A percentile compares a stretch with the other conserved stretches of the same genome.
These are phyloP conservation scores for Nycticryphes semicollaris DNA, from an alignment of 2,113 vertebrate species.

Conservation along the genomic window DNA sequence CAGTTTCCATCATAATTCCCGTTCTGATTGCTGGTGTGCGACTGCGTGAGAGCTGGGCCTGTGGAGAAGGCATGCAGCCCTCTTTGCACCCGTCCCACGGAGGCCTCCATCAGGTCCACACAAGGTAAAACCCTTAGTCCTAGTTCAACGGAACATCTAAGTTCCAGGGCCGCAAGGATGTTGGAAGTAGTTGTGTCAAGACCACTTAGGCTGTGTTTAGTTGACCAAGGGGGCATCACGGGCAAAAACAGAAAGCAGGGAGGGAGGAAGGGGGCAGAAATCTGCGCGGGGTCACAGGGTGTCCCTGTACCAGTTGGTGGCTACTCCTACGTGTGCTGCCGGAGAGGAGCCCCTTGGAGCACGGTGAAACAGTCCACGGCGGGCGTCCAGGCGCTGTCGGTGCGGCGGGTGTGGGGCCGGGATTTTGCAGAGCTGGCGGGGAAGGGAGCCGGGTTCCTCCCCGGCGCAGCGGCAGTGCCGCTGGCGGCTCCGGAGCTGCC, in stretches of 20 bases:
- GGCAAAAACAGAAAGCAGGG: not conserved
- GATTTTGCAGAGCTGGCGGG: not conserved
- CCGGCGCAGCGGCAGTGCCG: not conserved
- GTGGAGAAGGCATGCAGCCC: rapidly evolving
- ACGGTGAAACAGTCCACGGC: too few relatives aligned
- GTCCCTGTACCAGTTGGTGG: not conserved
- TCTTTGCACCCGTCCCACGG: rapidly evolving
- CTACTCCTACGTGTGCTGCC: not conserved
- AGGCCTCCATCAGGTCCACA: too few relatives aligned
- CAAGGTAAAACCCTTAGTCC: not conserved
- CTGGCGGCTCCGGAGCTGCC: not conserved
- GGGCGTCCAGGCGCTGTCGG: not conserved
- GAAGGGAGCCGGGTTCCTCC: not conserved
- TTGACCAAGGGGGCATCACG: rapidly evolving
- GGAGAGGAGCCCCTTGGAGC: not conserved
- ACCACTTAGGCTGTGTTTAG: rapidly evolving
- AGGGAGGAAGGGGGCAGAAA: not conserved
- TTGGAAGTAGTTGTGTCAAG: rapidly evolving
- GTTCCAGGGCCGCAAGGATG: not conserved
- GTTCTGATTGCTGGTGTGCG: rapidly evolving
- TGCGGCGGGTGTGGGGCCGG: not conserved
- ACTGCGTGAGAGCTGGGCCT: not conserved
- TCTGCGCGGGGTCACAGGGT: too few relatives aligned
- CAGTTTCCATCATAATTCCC: not conserved
- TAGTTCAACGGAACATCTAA: not conserved